Conservation (phyloP, 2,888 invertebrate species). For the Tetrapedia diversipes region DNA sequence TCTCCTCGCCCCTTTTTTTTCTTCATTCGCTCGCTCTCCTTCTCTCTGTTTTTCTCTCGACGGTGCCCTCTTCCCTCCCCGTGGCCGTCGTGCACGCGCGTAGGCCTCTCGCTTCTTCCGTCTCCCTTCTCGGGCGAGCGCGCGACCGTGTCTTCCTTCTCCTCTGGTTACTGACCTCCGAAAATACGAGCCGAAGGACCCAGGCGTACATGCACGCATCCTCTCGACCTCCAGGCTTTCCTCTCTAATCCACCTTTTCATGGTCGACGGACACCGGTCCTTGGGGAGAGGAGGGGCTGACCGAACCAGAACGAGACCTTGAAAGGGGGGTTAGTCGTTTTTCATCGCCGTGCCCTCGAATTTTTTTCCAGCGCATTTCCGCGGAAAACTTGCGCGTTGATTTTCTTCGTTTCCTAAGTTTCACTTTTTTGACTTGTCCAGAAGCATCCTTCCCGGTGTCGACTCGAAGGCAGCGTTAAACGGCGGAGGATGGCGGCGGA, state of each 20-base stretch:
- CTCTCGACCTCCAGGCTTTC: neutral
- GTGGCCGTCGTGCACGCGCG: slow-evolving; percentile 48
- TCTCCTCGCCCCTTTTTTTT: slow-evolving; percentile 17
- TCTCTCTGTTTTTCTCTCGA: slow-evolving; percentile 42
- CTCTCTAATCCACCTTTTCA: slow-evolving; percentile 6
- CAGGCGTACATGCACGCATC: slow-evolving; percentile 18
- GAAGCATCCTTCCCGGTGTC: neutral
- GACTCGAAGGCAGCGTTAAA: neutral
- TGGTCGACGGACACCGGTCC: neutral
- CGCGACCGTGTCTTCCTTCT: slow-evolving; percentile 59
- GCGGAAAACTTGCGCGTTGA: too few relatives aligned
- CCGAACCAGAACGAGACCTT: neutral
- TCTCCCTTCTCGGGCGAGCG: slow-evolving; percentile 63
- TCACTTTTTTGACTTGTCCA: slow-evolving; percentile 8
- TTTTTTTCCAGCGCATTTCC: too few relatives aligned
- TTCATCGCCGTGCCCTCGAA: neutral
- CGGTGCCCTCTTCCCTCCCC: slow-evolving; percentile 12
- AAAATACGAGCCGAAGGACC: slow-evolving; percentile 74
- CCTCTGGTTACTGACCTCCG: slow-evolving; percentile 82
- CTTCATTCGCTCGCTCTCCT: slow-evolving; percentile 29
- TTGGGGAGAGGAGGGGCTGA: neutral
- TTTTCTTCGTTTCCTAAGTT: neutral
- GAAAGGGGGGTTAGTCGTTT: neutral
- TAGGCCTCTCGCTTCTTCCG: slow-evolving; percentile 67
- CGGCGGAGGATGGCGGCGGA: neutral